These are phyloP conservation scores for Cinara cedri DNA, from an alignment of 2,888 invertebrate species.

Conservation along the genomic window DNA sequence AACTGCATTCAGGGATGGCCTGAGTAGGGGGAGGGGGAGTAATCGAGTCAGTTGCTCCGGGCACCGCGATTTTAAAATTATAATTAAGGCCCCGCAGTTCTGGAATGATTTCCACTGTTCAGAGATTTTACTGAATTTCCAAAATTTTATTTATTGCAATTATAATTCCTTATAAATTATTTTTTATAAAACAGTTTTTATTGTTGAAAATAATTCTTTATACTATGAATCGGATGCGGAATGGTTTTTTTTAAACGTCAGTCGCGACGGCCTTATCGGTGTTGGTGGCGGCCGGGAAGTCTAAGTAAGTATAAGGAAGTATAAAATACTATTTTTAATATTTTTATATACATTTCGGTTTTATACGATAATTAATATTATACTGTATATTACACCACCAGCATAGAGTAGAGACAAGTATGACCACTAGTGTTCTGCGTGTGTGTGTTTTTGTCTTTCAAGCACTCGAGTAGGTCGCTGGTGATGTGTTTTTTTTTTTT, in stretches of 20 bases:
- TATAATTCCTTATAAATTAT: neutral
- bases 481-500: neutral
- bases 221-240: too few species aligned
- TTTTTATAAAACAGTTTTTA: neutral
- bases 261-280: too few species aligned
- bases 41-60: neutral
- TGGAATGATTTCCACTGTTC: neutral
- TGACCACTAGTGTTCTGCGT: too few species aligned
- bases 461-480: too few species aligned
- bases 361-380: neutral
- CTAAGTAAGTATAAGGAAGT: too few species aligned
- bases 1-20: slow-evolving; percentile 5
- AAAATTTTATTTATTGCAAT: too few species aligned
- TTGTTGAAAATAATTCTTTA: too few species aligned
- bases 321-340: too few species aligned
- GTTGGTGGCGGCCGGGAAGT: too few species aligned
- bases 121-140: too few species aligned
- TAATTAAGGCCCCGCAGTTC: slow-evolving; percentile 5
- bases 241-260: too few species aligned
- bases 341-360: neutral
- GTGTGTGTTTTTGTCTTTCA: too few species aligned
- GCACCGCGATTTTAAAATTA: slow-evolving; percentile 12
- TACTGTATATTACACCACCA: neutral
- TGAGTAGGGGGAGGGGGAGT: slow-evolving; percentile 3
- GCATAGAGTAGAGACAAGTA: neutral